Evolutionary conservation across 2,113 vertebrate species (phyloP).

Genomic region (Ia io): DNA sequence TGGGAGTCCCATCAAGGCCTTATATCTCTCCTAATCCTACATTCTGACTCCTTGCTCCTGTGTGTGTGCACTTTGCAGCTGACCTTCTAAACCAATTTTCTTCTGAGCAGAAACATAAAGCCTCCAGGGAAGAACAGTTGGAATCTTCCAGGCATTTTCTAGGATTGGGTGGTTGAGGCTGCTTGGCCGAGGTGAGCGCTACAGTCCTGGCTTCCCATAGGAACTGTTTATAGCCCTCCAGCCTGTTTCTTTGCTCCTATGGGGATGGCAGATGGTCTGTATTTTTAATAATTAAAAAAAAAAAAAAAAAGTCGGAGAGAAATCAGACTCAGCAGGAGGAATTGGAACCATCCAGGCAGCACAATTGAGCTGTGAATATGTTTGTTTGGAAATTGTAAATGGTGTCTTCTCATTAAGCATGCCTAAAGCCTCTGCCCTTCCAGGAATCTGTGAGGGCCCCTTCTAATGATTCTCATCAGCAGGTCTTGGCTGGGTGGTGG

Average conservation of each 20-base stretch:
- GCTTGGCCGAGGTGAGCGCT: background rate
- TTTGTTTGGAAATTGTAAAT: constrained; percentile 46
- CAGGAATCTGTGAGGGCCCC: background rate
- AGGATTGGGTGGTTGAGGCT: background rate
- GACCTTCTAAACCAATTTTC: constrained; percentile 42
- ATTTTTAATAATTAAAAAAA: constrained; percentile 73
- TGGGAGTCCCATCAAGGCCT: background rate
- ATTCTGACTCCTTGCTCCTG: background rate
- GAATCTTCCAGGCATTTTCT: background rate
- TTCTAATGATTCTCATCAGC: background rate
- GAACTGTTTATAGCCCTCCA: constrained; percentile 37
- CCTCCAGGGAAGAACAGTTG: background rate
- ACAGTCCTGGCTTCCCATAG: background rate
- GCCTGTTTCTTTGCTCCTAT: constrained; percentile 23
- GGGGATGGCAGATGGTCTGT: constrained; percentile 67
- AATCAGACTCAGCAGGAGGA: constrained; percentile 58
- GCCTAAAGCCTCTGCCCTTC: background rate
- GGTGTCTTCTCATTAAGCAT: background rate
- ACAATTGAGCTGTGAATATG: constrained; percentile 62
- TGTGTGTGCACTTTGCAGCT: background rate
- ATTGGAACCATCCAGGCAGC: constrained; percentile 50
- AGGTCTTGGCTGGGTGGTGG: background rate
- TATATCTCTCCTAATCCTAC: background rate
- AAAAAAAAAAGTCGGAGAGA: constrained; percentile 53
- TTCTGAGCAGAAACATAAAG: constrained; percentile 27